phyloP scores from a whole-genome alignment of 2,888 invertebrate genomes.

The Torymus auratus region DNA sequence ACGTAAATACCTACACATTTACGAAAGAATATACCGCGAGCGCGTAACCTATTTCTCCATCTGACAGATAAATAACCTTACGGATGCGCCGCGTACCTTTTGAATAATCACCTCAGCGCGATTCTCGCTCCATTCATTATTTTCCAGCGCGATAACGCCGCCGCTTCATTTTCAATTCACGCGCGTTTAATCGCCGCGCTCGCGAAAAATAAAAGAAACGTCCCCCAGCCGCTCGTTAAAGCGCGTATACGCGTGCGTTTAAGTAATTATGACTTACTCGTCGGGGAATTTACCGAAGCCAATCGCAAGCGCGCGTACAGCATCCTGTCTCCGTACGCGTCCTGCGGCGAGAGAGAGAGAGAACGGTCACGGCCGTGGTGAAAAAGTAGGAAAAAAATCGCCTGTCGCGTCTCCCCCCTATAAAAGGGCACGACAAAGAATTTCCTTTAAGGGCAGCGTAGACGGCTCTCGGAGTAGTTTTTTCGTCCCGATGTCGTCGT shows the following conservation, averaged over 20 bases:
- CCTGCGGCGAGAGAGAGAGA: too few species aligned
- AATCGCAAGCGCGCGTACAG: background rate
- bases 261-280: slow-evolving; percentile 46
- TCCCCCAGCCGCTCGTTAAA: background rate
- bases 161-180: too few species aligned
- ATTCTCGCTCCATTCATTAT: too few species aligned
- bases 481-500: background rate
- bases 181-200: too few species aligned
- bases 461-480: background rate
- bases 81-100: too few species aligned
- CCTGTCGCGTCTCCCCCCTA: slow-evolving; percentile 28
- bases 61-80: too few species aligned
- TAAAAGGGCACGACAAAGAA: slow-evolving; percentile 48
- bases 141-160: too few species aligned
- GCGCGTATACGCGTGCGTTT: background rate
- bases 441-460: slow-evolving; percentile 30
- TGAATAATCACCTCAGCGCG: too few species aligned
- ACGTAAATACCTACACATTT: too few species aligned
- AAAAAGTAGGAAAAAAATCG: slow-evolving; percentile 8
- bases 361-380: slow-evolving; percentile 5
- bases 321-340: too few species aligned
- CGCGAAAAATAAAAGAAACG: background rate
- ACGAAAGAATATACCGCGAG: too few species aligned
- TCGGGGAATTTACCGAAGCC: slow-evolving; percentile 22
- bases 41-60: too few species aligned